Evolutionary conservation across 2,797 vertebrate genomes (phyloP).

Genomic region (Helostoma temminkii): DNA sequence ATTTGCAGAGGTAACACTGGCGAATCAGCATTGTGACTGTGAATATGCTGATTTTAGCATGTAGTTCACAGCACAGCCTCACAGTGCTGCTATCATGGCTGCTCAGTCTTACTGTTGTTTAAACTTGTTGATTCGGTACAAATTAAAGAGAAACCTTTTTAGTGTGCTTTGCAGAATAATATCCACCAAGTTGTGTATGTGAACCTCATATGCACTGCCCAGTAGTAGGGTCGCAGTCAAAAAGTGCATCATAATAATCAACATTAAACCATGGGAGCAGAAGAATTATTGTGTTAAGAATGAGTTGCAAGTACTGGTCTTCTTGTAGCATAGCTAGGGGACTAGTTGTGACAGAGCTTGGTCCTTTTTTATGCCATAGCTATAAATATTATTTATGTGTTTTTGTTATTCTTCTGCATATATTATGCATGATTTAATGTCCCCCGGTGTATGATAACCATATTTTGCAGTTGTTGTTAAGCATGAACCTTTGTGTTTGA

Average conservation of each 20-base stretch:
- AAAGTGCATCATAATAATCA: neutral
- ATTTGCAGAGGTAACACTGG: neutral
- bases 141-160: neutral
- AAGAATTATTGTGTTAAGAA: slow-evolving; percentile 1
- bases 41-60: neutral
- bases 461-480: slow-evolving; percentile 39
- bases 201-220: neutral
- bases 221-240: neutral
- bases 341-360: slow-evolving; percentile 24
- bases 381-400: slow-evolving; percentile 59
- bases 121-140: neutral
- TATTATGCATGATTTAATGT: slow-evolving; percentile 61
- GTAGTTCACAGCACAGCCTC: neutral
- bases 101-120: neutral
- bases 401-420: slow-evolving; percentile 42
- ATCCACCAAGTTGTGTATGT: neutral
- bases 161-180: neutral
- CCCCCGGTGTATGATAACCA: slow-evolving; percentile 13
- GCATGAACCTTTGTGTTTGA: slow-evolving; percentile 27
- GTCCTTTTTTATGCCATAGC: slow-evolving; percentile 47
- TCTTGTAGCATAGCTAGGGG: neutral
- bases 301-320: slow-evolving; percentile 28
- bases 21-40: neutral
- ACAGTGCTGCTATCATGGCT: neutral
- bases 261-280: neutral